phyloP scores from a whole-genome alignment of 2,888 invertebrate genomes.

The Labia minor region DNA sequence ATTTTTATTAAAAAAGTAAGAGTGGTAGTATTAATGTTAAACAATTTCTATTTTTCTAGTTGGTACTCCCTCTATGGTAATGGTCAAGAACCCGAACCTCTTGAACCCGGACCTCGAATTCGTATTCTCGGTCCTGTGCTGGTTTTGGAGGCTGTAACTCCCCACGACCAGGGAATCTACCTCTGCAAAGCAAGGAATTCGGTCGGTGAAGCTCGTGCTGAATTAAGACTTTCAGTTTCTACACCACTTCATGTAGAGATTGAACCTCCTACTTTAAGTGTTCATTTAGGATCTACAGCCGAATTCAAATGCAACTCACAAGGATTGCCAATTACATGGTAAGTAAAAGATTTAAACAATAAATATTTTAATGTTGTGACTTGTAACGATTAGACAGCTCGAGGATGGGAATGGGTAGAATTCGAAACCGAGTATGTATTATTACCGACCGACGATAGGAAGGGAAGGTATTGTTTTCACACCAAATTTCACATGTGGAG shows the following conservation, averaged over 20 bases:
- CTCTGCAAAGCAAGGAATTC: slow-evolving; percentile 58
- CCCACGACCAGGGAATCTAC: slow-evolving; percentile 57
- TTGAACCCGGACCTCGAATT: slow-evolving; percentile 52
- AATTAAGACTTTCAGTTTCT: slow-evolving; percentile 52
- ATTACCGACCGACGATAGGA: too few relatives aligned
- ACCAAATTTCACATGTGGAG: too few relatives aligned
- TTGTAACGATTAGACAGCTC: slow-evolving; percentile 25
- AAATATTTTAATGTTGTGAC: slow-evolving; percentile 29
- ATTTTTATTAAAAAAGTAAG: too few relatives aligned
- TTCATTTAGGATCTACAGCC: slow-evolving; percentile 60
- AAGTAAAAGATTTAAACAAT: too few relatives aligned
- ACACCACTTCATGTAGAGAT: slow-evolving; percentile 46
- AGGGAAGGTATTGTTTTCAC: too few relatives aligned
- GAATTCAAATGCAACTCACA: slow-evolving; percentile 50
- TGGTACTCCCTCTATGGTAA: slow-evolving; percentile 51
- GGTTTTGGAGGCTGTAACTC: slow-evolving; percentile 58
- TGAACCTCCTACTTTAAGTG: slow-evolving; percentile 50
- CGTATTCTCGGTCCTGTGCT: slow-evolving; percentile 56
- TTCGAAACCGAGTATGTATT: too few relatives aligned
- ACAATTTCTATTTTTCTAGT: slow-evolving; percentile 35
- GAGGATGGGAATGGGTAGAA: too few relatives aligned
- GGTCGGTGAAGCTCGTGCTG: slow-evolving; percentile 58
- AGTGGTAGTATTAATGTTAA: too few relatives aligned
- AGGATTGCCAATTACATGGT: background rate
- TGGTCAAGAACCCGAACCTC: slow-evolving; percentile 51